These are phyloP conservation scores for Petrolisthes manimaculis DNA, from an alignment of 2,888 invertebrate genomes.

Conservation along the genomic window DNA sequence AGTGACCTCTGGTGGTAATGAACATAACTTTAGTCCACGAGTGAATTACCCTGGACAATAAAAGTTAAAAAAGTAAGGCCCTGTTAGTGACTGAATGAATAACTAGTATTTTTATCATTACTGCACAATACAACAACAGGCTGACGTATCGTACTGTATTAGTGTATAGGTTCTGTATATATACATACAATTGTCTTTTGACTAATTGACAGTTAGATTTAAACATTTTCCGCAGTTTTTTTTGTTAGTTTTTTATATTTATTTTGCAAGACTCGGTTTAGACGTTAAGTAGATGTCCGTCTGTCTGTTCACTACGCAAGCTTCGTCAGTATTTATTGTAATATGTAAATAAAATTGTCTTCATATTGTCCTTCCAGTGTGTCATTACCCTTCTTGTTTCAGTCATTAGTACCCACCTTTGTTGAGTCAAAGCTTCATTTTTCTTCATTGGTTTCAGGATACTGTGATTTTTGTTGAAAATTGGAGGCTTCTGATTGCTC, in stretches of 20 bases:
- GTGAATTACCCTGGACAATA: too few relatives aligned
- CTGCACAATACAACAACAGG: too few relatives aligned
- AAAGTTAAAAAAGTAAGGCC: too few relatives aligned
- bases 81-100: too few relatives aligned
- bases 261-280: not conserved
- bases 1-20: too few relatives aligned
- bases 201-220: not conserved
- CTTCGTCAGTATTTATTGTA: slow-evolving; percentile 64
- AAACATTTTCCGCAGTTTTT: not conserved
- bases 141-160: not conserved
- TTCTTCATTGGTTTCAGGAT: too few relatives aligned
- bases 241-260: slow-evolving; percentile 1
- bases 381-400: not conserved
- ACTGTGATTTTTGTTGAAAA: too few relatives aligned
- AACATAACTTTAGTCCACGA: too few relatives aligned
- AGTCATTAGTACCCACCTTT: too few relatives aligned
- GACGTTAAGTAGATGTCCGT: not conserved
- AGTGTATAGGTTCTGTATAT: not conserved
- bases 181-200: not conserved
- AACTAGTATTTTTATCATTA: too few relatives aligned
- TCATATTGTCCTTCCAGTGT: slow-evolving; percentile 26
- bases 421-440: too few relatives aligned
- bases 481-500: too few relatives aligned
- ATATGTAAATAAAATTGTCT: slow-evolving; percentile 59
- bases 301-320: slow-evolving; percentile 10